Evolutionary conservation across 1,140 invertebrate genomes (phyloP), one percentile per base, ranked within the genome.

Genomic region (Archivesica marissinica): DNA sequence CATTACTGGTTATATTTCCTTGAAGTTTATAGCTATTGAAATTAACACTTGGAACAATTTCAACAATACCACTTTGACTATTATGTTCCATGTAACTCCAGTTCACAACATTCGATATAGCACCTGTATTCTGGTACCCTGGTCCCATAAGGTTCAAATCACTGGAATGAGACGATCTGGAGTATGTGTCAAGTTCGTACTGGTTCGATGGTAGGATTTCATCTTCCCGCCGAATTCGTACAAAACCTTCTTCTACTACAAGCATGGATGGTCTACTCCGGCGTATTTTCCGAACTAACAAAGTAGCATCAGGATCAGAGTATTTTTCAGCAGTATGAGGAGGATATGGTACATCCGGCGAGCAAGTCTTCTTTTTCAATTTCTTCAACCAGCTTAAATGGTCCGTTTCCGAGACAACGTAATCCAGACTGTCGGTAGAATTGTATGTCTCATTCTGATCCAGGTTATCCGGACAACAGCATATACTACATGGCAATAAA

Each of bases 201-300:
- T 85, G 74, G 28, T 72, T 82, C 4, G 72, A 66, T 30, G 70
- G 54, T 7, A 76, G 17, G 20, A 70, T 78, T 85, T 85, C 82
- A 41, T 85, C 82, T 30, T 85, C 82, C 11, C 74, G 25, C 33
- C 82, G 13, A 41, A 85, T 85, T 70, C 82, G 20, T 20, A 85
- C 82, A 85, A 85, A 85, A 38, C 82, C 82, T 54, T 77, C 82
- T 39, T 85, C 82, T 9, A 85, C 82, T 13, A 85, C 75, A 11
- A 85, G 35, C 82, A 85, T 85, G 13, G 82, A 85, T 52, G 74
- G 74, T 54, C 78, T 85, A 25, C 35, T 54, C 7, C 44, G 68
- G 39, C 70, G 50, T 17, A 77, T 52, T 44, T 59, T 78, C 20
- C 82, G 50, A 2, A 78, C 74, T 23, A 78, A 56, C 15, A 85